Base-by-base conservation (phyloP, 2,113 vertebrate species). In the Percina caprodes region DNA sequence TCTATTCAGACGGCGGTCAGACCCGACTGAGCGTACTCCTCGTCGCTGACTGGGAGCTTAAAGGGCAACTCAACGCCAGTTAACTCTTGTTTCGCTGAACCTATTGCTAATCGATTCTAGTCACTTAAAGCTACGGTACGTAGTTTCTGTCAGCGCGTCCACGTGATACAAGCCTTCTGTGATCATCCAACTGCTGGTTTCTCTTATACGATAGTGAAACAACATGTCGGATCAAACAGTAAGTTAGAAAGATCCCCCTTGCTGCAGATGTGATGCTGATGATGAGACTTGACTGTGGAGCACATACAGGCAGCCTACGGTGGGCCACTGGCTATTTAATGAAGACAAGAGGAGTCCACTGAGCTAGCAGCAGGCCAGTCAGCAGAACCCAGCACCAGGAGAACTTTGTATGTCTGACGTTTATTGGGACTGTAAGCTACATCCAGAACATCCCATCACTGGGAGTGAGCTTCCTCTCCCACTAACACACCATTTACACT, bases 351-450 rank as follows among this genome's bases (percentile, higher is more conserved):
- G 24, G 6, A 30, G 13, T 33, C 19, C 4, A 16, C 9, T 19
- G 3, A 15, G 26, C 46, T 26, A 30, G 11, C 60, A 19, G 65
- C 55, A 59, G 56, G 10, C 35, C 49, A 18, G 13, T 45, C 39
- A 59, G 63, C 58, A 75, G 69, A 72, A 77, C 60, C 80, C 65
- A 58, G 70, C 68, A 49, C 4, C 39, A 33, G 61, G 56, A 33
- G 46, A 54, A 81, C 62, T 42, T 35, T 2, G 55, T 26, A 8
- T 23, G 54, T 46, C 16, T 62, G 19, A 69, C 26, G 33, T 80
- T 55, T 80, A 80, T 79, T 78, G 51, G 30, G 58, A 89, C 79
- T 74, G 61, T 70, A 65, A 61, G 39, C 77, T 72, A 26, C 66
- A 26, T 46, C 48, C 78, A 84, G 65, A 71, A 49, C 51, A 62